Evolutionary conservation across 2,797 vertebrate genomes (phyloP).

Genomic region (Urocyon cinereoargenteus): DNA sequence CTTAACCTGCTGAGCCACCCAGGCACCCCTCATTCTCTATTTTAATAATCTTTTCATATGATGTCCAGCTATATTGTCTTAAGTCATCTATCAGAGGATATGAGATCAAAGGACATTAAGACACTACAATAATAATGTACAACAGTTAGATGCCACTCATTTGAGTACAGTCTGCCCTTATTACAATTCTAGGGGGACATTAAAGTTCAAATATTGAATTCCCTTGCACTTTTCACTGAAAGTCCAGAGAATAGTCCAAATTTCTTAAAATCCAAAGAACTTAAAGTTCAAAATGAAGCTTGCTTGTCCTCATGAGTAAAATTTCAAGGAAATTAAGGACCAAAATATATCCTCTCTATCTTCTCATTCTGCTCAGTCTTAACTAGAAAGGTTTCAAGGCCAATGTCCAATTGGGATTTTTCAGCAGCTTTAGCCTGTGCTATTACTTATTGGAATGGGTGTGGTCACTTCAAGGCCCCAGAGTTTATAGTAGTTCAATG

Average conservation of each 20-base stretch:
- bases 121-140: not conserved
- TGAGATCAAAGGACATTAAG: conserved; percentile 56
- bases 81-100: conserved; percentile 30
- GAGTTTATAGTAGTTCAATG: conserved; percentile 22
- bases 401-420: not conserved
- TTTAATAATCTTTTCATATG: conserved; percentile 47
- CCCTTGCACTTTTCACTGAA: conserved; percentile 53
- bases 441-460: conserved; percentile 19
- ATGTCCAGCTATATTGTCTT: conserved; percentile 23
- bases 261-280: conserved; percentile 53
- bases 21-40: not conserved
- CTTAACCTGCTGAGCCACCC: not conserved
- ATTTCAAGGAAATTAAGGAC: conserved; percentile 50
- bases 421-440: conserved; percentile 36
- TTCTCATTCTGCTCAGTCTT: conserved; percentile 19
- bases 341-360: conserved; percentile 2
- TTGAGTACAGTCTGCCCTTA: conserved; percentile 45
- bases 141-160: conserved; percentile 37
- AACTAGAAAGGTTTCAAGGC: conserved; percentile 48
- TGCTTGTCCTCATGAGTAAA: conserved; percentile 34
- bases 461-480: not conserved
- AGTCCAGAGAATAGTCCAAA: conserved; percentile 44
- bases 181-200: conserved; percentile 54
- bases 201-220: conserved; percentile 58
- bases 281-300: conserved; percentile 54